These are phyloP conservation scores for Charanyca ferruginea DNA, from an alignment of 2,888 invertebrate species.

Conservation along the genomic window DNA sequence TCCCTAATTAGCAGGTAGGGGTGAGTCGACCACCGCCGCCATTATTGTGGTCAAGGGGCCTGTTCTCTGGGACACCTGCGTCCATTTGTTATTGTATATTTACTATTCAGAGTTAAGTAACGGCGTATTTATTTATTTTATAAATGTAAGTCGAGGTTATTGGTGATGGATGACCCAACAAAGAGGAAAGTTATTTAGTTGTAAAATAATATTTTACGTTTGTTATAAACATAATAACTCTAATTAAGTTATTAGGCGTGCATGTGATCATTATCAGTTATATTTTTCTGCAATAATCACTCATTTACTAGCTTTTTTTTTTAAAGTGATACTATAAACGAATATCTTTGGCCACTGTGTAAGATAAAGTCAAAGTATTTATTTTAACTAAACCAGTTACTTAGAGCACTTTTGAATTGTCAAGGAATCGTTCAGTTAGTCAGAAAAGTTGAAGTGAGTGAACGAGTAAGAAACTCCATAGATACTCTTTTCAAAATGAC, in stretches of 20 bases:
- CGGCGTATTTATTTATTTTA: constrained; percentile 33
- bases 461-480: too few relatives aligned
- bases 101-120: constrained; percentile 44
- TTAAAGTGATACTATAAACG: too few relatives aligned
- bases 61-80: constrained; percentile 68
- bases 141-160: constrained; percentile 15
- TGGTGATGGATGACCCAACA: background rate
- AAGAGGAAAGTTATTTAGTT: background rate
- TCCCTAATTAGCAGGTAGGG: constrained; percentile 70
- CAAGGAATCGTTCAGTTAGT: too few relatives aligned
- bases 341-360: background rate
- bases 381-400: too few relatives aligned
- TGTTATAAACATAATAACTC: background rate
- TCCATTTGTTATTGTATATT: constrained; percentile 48
- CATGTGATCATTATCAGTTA: background rate
- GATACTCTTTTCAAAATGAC: too few relatives aligned
- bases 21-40: constrained; percentile 59
- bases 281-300: background rate
- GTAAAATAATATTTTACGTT: background rate
- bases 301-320: rapidly evolving
- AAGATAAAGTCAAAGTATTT: too few relatives aligned
- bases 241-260: background rate
- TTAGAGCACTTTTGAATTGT: too few relatives aligned
- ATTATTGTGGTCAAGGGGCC: constrained; percentile 68
- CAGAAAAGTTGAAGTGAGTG: too few relatives aligned